Conservation (phyloP, 53 echinoderm and acorn worm species). For the Paracentrotus lividus region DNA sequence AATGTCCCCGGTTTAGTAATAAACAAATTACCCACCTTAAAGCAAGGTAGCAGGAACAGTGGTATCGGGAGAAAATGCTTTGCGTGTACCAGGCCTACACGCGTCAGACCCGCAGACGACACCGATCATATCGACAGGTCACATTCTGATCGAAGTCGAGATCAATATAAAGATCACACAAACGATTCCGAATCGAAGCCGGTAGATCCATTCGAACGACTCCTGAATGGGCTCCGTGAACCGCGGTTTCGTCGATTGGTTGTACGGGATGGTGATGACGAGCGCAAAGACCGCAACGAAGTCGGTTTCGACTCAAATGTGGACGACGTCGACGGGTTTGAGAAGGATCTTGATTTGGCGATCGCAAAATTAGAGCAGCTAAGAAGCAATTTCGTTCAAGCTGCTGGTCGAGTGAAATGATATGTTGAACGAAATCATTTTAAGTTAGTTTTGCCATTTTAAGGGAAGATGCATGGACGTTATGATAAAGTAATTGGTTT, state of each 20-base stretch:
- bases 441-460: too few relatives aligned
- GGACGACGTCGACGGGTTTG: background rate
- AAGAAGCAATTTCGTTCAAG: slow-evolving; percentile 34
- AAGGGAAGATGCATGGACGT: background rate
- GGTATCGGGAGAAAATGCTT: background rate
- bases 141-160: background rate
- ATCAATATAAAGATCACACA: background rate
- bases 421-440: background rate
- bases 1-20: background rate
- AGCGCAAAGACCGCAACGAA: background rate
- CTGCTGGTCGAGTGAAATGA: background rate
- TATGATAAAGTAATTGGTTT: too few relatives aligned
- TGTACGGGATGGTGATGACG: background rate
- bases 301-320: background rate
- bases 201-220: slow-evolving; percentile 49
- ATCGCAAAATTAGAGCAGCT: slow-evolving; percentile 36
- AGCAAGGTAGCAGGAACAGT: background rate
- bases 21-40: background rate
- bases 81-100: background rate
- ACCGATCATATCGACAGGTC: background rate
- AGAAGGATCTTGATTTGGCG: background rate
- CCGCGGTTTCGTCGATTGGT: slow-evolving; percentile 54
- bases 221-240: slow-evolving; percentile 16
- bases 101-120: background rate
- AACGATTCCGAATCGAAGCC: background rate